phyloP scores from a whole-genome alignment of 2,888 invertebrate genomes.

The Ennomos quercinarius region DNA sequence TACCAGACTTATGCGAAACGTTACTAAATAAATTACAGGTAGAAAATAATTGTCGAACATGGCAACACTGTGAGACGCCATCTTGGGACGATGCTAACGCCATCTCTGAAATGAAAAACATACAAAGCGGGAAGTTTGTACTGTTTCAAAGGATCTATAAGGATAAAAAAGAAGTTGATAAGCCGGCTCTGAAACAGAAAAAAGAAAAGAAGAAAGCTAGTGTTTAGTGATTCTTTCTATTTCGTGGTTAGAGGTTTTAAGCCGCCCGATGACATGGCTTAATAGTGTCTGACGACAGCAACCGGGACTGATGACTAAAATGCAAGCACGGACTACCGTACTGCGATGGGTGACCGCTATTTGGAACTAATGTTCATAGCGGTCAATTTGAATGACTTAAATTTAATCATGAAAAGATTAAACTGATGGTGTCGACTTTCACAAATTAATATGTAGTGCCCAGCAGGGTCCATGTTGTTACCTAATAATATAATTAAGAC shows the following conservation, averaged over 20 bases:
- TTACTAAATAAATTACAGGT: constrained; percentile 89
- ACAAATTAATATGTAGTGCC: too few species aligned
- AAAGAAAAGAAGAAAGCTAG: constrained; percentile 59
- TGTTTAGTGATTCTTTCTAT: constrained; percentile 23
- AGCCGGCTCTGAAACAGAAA: constrained; percentile 17
- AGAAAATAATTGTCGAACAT: constrained; percentile 57
- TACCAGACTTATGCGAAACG: constrained; percentile 89
- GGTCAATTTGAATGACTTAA: too few species aligned
- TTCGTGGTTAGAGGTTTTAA: not conserved
- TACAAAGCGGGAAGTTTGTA: constrained; percentile 74
- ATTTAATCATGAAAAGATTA: too few species aligned
- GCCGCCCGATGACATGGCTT: not conserved
- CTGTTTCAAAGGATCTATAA: constrained; percentile 74
- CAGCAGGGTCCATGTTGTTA: too few species aligned
- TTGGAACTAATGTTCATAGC: too few species aligned
- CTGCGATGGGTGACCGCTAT: too few species aligned
- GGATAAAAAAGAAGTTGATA: constrained; percentile 55
- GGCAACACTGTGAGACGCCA: constrained; percentile 70
- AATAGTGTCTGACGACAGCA: too few species aligned
- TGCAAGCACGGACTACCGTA: too few species aligned
- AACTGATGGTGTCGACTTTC: too few species aligned
- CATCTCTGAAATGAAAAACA: constrained; percentile 70
- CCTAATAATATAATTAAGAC: too few species aligned
- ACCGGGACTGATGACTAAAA: too few species aligned
- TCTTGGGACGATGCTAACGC: constrained; percentile 71